Conservation (phyloP, 2,797 vertebrate genomes). For the Percopsis omiscomaycus region DNA sequence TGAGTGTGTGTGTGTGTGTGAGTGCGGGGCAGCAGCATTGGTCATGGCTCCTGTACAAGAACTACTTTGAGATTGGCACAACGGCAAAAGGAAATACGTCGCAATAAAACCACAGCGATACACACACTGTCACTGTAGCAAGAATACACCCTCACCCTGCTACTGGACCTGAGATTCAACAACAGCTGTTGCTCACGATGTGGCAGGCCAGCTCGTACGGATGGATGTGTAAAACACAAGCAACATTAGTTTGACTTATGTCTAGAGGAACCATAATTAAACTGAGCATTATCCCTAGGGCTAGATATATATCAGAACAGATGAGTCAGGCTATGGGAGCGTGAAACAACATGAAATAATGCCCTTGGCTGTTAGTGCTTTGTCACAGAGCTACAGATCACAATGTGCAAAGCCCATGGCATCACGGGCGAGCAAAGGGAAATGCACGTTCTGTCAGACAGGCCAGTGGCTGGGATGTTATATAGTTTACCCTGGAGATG, state of each 20-base stretch:
- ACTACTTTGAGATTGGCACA: conserved; percentile 55
- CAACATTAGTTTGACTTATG: conserved; percentile 68
- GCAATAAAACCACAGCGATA: conserved; percentile 26
- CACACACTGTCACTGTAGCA: conserved; percentile 26
- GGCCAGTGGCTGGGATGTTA: conserved; percentile 58
- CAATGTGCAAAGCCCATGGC: conserved; percentile 54
- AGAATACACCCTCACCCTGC: conserved; percentile 44
- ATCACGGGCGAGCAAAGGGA: conserved; percentile 61
- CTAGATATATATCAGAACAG: conserved; percentile 60
- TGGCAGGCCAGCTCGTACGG: conserved; percentile 35
- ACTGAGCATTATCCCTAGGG: conserved; percentile 63
- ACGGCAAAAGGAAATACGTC: conserved; percentile 36
- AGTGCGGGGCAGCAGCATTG: conserved; percentile 54
- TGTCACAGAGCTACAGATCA: conserved; percentile 60
- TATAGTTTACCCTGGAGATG: conserved; percentile 59
- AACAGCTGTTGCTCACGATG: conserved; percentile 16
- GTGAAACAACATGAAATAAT: conserved; percentile 62
- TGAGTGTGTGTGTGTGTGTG: conserved; percentile 26
- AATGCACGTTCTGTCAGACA: conserved; percentile 58
- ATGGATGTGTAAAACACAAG: conserved; percentile 61
- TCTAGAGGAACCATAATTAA: conserved; percentile 66
- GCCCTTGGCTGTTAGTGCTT: conserved; percentile 59
- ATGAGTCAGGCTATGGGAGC: conserved; percentile 55
- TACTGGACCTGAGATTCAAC: conserved; percentile 33
- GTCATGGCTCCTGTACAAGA: conserved; percentile 64